Evolutionary conservation across 2,888 invertebrate species (phyloP).

Genomic region (Cryptosula pallasiana): DNA sequence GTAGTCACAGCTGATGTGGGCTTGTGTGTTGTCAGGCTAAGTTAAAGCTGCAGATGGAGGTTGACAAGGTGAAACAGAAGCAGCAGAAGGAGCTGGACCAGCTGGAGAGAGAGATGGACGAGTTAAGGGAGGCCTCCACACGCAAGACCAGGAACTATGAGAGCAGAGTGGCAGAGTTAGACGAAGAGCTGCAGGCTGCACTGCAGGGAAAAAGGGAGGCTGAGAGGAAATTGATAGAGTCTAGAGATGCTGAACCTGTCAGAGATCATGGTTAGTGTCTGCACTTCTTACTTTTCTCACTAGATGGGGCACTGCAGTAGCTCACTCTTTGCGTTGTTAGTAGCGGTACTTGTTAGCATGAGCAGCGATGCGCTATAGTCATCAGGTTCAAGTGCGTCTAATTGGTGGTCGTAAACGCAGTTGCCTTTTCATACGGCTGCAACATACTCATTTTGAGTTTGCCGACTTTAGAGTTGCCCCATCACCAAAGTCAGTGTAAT

Average conservation of each 20-base stretch:
- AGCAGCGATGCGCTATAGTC: too few relatives aligned
- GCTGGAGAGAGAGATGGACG: conserved; percentile 88
- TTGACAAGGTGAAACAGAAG: conserved; percentile 87
- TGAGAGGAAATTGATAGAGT: neutral
- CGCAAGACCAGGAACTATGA: conserved; percentile 66
- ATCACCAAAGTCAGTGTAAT: too few relatives aligned
- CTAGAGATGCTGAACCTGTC: neutral
- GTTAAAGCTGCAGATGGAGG: conserved; percentile 83
- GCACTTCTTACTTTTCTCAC: too few relatives aligned
- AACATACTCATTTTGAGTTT: too few relatives aligned
- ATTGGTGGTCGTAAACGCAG: too few relatives aligned
- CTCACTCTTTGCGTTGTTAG: too few relatives aligned
- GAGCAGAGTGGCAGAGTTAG: conserved; percentile 16
- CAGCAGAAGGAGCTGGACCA: conserved; percentile 81
- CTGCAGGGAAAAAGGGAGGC: neutral
- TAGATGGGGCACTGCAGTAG: too few relatives aligned
- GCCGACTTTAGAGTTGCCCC: too few relatives aligned
- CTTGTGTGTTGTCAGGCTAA: conserved; percentile 68
- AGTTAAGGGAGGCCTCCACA: conserved; percentile 78
- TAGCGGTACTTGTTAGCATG: too few relatives aligned
- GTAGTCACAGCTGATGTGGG: too few relatives aligned
- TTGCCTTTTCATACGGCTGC: too few relatives aligned
- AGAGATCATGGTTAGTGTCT: conserved; percentile 18
- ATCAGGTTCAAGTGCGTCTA: too few relatives aligned
- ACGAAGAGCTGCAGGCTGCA: conserved; percentile 2